Percentiles rank a stretch among this genome's conserved stretches.
Evolutionary conservation across 2,797 vertebrate species (phyloP).

Genomic region (Oceanodroma leucorhoa): DNA sequence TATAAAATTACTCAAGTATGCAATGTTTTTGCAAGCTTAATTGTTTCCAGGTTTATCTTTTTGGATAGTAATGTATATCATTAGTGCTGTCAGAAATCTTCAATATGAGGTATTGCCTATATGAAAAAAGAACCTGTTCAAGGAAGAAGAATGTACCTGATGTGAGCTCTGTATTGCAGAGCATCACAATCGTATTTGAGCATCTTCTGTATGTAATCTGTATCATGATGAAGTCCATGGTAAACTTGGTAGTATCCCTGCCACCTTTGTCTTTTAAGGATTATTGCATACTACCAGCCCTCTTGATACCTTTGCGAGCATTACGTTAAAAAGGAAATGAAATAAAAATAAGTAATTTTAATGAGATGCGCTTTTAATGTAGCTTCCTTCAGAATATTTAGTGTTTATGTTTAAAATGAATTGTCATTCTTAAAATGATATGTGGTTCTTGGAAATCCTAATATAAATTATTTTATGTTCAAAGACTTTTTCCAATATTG

Average conservation of each 20-base stretch:
- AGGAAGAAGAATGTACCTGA: accelerated
- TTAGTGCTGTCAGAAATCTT: not conserved
- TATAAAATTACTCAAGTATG: not conserved
- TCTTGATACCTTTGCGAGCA: not conserved
- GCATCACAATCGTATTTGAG: not conserved
- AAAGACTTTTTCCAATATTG: not conserved
- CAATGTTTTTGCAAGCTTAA: not conserved
- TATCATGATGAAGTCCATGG: not conserved
- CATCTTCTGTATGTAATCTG: not conserved
- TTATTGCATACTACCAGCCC: not conserved
- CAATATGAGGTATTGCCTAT: not conserved
- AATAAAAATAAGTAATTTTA: not conserved
- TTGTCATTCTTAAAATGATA: not conserved
- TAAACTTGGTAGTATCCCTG: not conserved
- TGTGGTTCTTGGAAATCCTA: not conserved
- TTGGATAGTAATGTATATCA: not conserved
- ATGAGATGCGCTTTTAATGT: not conserved
- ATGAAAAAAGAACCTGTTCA: not conserved
- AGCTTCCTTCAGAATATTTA: not conserved
- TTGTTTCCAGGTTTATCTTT: not conserved
- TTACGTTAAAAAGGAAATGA: not conserved
- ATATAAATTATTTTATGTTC: not conserved
- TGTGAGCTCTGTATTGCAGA: not conserved
- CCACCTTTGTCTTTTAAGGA: not conserved
- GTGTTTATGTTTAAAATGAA: not conserved